Percentiles rank a stretch among this genome's conserved stretches.
phyloP scores from a whole-genome alignment of 2,113 vertebrate genomes.

The Ptilonorhynchus violaceus region DNA sequence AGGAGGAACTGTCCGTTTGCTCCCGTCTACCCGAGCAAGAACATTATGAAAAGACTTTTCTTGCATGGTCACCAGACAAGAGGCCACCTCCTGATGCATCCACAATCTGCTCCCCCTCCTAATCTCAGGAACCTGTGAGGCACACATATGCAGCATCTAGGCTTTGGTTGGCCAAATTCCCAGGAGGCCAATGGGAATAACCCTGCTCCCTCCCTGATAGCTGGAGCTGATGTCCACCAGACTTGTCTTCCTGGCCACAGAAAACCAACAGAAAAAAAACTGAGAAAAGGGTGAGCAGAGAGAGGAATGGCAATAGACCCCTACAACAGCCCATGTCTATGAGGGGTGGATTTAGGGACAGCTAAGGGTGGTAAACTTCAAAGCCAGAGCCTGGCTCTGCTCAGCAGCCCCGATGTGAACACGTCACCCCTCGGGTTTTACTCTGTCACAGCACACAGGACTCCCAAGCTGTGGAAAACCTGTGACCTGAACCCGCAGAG shows the following conservation, averaged over 20 bases:
- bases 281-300: background rate
- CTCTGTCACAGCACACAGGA: background rate
- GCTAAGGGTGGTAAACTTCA: background rate
- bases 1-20: background rate
- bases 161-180: background rate
- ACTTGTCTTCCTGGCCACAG: background rate
- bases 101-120: background rate
- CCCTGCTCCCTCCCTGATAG: background rate
- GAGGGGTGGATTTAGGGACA: background rate
- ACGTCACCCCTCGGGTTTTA: background rate
- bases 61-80: rapidly evolving
- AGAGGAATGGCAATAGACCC: background rate
- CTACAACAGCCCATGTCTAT: rapidly evolving
- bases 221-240: background rate
- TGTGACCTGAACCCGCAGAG: background rate
- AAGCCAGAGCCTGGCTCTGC: background rate
- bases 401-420: background rate
- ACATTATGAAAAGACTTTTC: background rate
- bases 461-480: background rate
- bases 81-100: background rate
- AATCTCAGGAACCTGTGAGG: background rate
- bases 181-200: background rate
- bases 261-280: background rate
- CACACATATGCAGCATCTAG: background rate
- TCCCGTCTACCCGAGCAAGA: background rate